These are phyloP conservation scores for Megaceryle torquata DNA, from an alignment of 2,113 vertebrate genomes.

Conservation along the genomic window DNA sequence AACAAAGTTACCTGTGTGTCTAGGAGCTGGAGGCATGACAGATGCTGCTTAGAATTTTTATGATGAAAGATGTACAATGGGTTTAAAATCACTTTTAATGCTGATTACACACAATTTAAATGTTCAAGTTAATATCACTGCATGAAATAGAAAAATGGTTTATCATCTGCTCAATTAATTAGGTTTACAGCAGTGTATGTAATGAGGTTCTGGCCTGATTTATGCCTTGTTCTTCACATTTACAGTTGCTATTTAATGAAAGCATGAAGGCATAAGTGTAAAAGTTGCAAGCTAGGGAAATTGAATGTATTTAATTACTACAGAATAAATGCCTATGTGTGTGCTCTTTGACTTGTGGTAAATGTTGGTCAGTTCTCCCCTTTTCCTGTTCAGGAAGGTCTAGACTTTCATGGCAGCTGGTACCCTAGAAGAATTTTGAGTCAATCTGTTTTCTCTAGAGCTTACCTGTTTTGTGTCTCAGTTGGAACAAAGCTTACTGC, in stretches of 20 bases:
- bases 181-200: background rate
- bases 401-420: background rate
- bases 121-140: background rate
- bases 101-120: background rate
- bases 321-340: background rate
- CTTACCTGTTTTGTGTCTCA: background rate
- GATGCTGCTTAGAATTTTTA: background rate
- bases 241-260: background rate
- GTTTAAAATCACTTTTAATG: background rate
- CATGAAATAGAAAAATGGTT: background rate
- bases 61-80: background rate
- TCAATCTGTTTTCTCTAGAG: background rate
- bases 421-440: background rate
- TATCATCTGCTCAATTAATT: background rate
- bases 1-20: background rate
- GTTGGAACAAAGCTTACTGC: background rate
- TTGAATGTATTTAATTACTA: background rate
- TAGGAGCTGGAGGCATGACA: background rate
- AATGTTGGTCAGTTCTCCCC: background rate
- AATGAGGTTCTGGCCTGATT: background rate
- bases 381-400: background rate
- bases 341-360: background rate
- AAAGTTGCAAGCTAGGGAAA: background rate
- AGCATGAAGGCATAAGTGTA: background rate
- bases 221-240: background rate